These are phyloP conservation scores for Danaus chrysippus DNA, from an alignment of 2,888 invertebrate genomes.

Conservation along the genomic window DNA sequence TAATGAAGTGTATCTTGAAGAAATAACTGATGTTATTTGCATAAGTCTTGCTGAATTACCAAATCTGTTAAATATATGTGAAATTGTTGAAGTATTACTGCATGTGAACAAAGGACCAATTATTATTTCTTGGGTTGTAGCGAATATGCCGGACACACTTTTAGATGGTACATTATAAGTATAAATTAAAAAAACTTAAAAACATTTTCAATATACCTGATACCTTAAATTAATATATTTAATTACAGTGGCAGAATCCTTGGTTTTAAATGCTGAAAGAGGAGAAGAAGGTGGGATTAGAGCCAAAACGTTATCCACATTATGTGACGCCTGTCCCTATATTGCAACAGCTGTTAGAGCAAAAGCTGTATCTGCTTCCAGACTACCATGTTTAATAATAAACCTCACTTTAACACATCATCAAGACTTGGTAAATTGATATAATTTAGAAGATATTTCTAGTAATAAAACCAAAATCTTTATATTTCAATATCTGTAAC, in stretches of 20 bases:
- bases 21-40: slow-evolving; percentile 95
- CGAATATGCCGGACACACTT: slow-evolving; percentile 96
- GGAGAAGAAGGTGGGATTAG: slow-evolving; percentile 92
- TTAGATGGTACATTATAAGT: slow-evolving; percentile 83
- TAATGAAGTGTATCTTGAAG: slow-evolving; percentile 96
- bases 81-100: slow-evolving; percentile 91
- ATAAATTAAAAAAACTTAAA: neutral
- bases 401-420: slow-evolving; percentile 86
- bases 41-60: slow-evolving; percentile 96
- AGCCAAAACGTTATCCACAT: slow-evolving; percentile 87
- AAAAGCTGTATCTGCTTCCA: slow-evolving; percentile 92
- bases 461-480: neutral
- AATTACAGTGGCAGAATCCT: slow-evolving; percentile 85
- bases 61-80: slow-evolving; percentile 88
- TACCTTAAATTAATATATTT: neutral
- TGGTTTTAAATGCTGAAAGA: slow-evolving; percentile 92
- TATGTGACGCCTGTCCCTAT: slow-evolving; percentile 94
- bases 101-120: slow-evolving; percentile 94
- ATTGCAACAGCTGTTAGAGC: slow-evolving; percentile 91
- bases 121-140: slow-evolving; percentile 94
- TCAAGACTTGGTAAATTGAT: slow-evolving; percentile 74
- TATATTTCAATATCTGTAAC: no score
- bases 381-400: slow-evolving; percentile 93
- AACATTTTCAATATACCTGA: neutral
- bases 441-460: neutral